Evolutionary conservation across 1,140 invertebrate genomes (phyloP).

Genomic region (Saccostrea glomerata): DNA sequence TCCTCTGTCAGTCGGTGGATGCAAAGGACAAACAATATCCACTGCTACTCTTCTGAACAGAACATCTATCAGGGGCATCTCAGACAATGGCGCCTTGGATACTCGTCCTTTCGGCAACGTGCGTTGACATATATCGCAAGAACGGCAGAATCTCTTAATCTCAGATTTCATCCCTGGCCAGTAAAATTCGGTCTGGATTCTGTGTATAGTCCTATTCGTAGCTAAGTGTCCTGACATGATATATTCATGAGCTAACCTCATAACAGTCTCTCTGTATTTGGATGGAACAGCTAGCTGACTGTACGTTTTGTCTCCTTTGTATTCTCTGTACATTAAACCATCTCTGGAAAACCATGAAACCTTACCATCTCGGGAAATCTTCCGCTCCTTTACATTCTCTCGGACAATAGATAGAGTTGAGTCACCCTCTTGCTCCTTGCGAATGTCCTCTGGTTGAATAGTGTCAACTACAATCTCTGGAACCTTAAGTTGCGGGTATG

Average conservation of each 20-base stretch:
- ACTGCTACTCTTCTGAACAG: conserved; percentile 57
- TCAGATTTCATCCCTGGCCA: conserved; percentile 57
- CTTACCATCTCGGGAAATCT: neutral
- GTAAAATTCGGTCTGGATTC: conserved; percentile 47
- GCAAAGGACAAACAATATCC: conserved; percentile 48
- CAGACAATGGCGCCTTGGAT: conserved; percentile 11
- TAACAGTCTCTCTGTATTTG: conserved; percentile 34
- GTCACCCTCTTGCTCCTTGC: conserved; percentile 27
- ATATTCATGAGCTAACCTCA: conserved; percentile 53
- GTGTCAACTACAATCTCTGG: neutral
- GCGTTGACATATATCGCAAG: conserved; percentile 53
- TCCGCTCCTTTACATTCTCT: neutral
- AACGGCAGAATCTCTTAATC: conserved; percentile 40
- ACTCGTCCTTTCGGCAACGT: conserved; percentile 41
- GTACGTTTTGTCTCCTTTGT: neutral
- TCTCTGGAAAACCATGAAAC: conserved; percentile 7
- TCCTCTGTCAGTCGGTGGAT: conserved; percentile 46
- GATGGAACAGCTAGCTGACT: conserved; percentile 39
- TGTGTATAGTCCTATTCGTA: conserved; percentile 10
- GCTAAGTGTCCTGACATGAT: conserved; percentile 53
- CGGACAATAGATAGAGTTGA: neutral
- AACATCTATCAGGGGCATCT: conserved; percentile 46
- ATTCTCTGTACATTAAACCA: conserved; percentile 19
- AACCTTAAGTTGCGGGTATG: neutral
- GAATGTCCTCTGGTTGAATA: neutral